These are phyloP conservation scores for Psettodes erumei DNA, from an alignment of 2,113 vertebrate species.

Conservation along the genomic window DNA sequence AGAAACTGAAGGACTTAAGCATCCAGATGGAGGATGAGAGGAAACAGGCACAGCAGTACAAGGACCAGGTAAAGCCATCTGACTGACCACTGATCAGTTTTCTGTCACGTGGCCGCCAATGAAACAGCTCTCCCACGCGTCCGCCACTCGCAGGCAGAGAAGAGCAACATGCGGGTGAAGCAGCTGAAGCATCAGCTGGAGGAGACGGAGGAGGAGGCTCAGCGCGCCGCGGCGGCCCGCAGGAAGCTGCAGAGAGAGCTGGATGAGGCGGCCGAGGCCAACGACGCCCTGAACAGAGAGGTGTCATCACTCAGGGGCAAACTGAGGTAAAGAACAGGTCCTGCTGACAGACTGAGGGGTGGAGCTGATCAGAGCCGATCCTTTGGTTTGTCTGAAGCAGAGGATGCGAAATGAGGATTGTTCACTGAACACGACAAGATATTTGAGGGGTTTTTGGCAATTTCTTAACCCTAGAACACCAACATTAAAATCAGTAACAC, in stretches of 20 bases:
- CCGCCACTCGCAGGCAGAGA: conserved; percentile 84
- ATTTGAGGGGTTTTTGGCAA: too few species aligned
- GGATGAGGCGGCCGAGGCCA: conserved; percentile 91
- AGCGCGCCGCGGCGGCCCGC: conserved; percentile 88
- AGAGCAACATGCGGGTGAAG: conserved; percentile 86
- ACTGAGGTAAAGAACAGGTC: conserved; percentile 61
- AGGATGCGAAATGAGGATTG: too few species aligned
- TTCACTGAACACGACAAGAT: too few species aligned
- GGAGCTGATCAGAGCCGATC: neutral
- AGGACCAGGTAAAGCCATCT: conserved; percentile 88
- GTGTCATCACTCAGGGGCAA: conserved; percentile 65
- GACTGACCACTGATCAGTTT: neutral
- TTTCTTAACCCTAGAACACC: too few species aligned
- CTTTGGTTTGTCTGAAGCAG: too few species aligned
- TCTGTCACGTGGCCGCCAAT: neutral
- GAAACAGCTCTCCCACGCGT: neutral
- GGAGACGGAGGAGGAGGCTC: conserved; percentile 93
- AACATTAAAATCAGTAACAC: too few species aligned
- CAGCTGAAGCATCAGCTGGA: conserved; percentile 96
- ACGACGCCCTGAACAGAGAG: conserved; percentile 83
- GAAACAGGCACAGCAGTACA: conserved; percentile 92
- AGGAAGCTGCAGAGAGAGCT: conserved; percentile 96
- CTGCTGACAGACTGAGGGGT: neutral
- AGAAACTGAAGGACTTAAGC: conserved; percentile 92
- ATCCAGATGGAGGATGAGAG: conserved; percentile 93